Evolutionary conservation across 2,113 vertebrate genomes (phyloP), one percentile per base, ranked within the genome.

Genomic region (Pontoporia blainvillei): DNA sequence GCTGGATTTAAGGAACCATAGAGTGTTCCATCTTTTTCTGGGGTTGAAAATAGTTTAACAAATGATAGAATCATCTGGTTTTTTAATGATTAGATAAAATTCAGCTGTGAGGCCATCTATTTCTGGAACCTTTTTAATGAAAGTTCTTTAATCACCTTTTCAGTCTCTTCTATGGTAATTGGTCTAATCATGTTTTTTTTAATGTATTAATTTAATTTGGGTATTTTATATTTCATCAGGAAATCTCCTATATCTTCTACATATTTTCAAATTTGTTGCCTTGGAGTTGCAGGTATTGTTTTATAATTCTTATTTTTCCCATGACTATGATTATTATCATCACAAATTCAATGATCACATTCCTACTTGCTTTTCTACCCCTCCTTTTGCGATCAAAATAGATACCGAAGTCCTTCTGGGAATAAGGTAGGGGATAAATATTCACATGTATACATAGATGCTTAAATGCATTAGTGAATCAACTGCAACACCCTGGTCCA

Each of bases 21-120:
- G n/a, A 79, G n/a, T 73, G 95, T 96, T 84, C 13, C 2, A 34
- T 41, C 17, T 49, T 92, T 94, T 85, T 31, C 81, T 75, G 36
- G 49, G 52, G 34, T 87, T n/a, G 12, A 81, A 87, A 75, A 41
- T 75, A 72, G 23, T 61, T 78, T 82, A 54, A 59, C 23, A 71
- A 85, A 67, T 84, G 23, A 73, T 36, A 69, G 66, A 73, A 76
- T 78, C 44, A 92, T 78, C 66, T 34, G 17, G 66, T 83, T 66
- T 96, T 64, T 81, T 82, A 75, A 52, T 39, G 41, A 10, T 75
- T 90, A 84, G 49, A 73, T 94, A 91, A 96, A 91, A 96, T 69
- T 91, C 91, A 96, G 17, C 64, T 67, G 31, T 79, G 39, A 90
- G 17, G 34, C 67, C 69, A 64, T 84, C 85, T 92, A 89, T 4